Base-by-base conservation (phyloP, 2,797 vertebrate species). In the Chelmon rostratus region DNA sequence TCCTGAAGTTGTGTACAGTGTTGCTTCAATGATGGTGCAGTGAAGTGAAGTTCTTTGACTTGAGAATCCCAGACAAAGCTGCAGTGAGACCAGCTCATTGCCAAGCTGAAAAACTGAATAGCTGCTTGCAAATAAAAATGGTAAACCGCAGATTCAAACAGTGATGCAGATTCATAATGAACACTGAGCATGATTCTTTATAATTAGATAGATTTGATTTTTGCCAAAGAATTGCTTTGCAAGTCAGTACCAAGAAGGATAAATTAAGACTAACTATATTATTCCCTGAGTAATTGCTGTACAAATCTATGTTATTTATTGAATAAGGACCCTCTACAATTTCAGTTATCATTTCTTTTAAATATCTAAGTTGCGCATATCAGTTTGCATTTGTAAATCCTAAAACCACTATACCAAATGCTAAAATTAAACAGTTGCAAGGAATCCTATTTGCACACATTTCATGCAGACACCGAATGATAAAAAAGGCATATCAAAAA, bases 171-270 rank as follows among this genome's bases (percentile, higher is more conserved):
- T 85, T 90, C 73, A 81, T 81, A 72, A 78, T 37, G 78, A 91
- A 86, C 82, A 85, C 59, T 76, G 68, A 91, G 88, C 87, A 91
- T 86, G 81, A 92, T 86, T 89, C 84, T 83, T 89, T 82, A 84
- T n/a, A 68, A 90, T 90, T 86, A 88, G 84, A 88, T 88, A 90
- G 87, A 93, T 93, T 94, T 89, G 86, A 93, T 89, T 88, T 92
- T 92, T 93, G 93, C 95, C 94, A 95, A 95, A 95, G 94, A 95
- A 92, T 88, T 91, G 88, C 89, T 93, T 92, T 79, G 91, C 89
- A 94, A 93, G 93, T 93, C 93, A 91, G 93, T 88, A 93, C 88
- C 86, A 90, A 91, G 90, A 93, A 88, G 87, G 87, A 89, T 91
- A 83, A 89, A 92, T 91, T 93, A 86, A 92, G 88, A 87, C 86